Percentiles rank a stretch among this genome's conserved stretches.
Conservation (phyloP, 2,113 vertebrate species). For the Mus musculus region GRCm39 chr14:82963501-82964000, state of each 20-base stretch:
- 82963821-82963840: not conserved
- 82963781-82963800: not conserved
- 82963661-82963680: not conserved
- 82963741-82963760: not conserved
- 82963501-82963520: not conserved
- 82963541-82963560: not conserved
- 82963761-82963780: not conserved
- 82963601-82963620: not conserved
- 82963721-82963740: not conserved
- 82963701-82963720: not conserved
- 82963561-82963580: not conserved
- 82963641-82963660: not conserved
- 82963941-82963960: constrained; percentile 21
- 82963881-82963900: not conserved
- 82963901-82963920: not conserved
- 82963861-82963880: not conserved
- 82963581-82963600: not conserved
- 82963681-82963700: not conserved
- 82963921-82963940: not conserved
- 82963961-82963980: constrained; percentile 28
- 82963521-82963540: not conserved
- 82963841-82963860: not conserved
- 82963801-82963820: not conserved
- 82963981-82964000: constrained; percentile 10
- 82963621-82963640: not conserved